Percentiles rank a stretch among this genome's conserved stretches.
Evolutionary conservation across 2,113 vertebrate genomes (phyloP).

Genomic region (Sinocyclocheilus grahami): DNA sequence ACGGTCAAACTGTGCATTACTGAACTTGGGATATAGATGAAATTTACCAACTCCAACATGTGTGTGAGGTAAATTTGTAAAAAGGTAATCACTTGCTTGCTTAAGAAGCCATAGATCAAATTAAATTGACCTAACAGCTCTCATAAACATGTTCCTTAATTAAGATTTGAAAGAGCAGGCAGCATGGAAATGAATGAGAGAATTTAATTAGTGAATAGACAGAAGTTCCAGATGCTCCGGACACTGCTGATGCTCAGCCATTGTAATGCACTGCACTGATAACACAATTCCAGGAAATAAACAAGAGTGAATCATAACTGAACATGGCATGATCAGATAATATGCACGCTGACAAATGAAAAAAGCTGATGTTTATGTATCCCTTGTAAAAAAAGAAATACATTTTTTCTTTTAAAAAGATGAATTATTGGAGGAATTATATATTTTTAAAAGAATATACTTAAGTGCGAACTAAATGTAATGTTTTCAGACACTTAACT

Average conservation of each 20-base stretch:
- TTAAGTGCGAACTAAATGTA: background rate
- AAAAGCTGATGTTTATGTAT: background rate
- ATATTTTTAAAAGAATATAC: background rate
- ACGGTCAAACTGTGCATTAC: background rate
- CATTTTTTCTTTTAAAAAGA: background rate
- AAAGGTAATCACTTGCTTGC: slow-evolving; percentile 2
- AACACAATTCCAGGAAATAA: slow-evolving; percentile 15
- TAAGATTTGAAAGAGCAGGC: slow-evolving; percentile 29
- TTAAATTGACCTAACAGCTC: background rate
- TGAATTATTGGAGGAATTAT: background rate
- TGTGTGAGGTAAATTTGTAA: background rate
- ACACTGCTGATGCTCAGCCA: slow-evolving; percentile 31
- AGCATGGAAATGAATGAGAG: slow-evolving; percentile 36
- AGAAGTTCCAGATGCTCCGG: slow-evolving; percentile 33
- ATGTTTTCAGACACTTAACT: background rate
- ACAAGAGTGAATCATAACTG: background rate
- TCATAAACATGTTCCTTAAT: slow-evolving; percentile 20
- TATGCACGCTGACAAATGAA: background rate
- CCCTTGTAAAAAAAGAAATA: background rate
- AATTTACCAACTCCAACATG: background rate
- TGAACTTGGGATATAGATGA: background rate
- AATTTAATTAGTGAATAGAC: slow-evolving; percentile 44
- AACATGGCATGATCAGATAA: background rate
- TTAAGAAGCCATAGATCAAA: background rate
- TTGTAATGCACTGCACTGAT: slow-evolving; percentile 31